Evolutionary conservation across 2,113 vertebrate genomes (phyloP), one percentile per base, ranked within the genome.

Genomic region (Apteryx owenii): DNA sequence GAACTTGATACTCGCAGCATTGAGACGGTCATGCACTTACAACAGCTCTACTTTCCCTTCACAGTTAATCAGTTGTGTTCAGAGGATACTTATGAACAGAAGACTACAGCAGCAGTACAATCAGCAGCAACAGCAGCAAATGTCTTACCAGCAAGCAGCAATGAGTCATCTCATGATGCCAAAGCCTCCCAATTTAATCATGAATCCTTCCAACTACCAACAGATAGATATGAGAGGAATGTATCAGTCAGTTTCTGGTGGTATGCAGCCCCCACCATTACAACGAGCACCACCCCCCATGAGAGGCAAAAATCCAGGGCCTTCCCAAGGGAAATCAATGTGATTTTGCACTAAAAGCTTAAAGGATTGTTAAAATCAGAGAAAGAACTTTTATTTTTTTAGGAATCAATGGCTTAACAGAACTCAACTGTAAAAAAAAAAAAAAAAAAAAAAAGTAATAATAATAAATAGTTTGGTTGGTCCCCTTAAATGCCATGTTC

Each of bases 21-120:
- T 38, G 93, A 71, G 88, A 23, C 3, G 20, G 89, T 54, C 2
- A 5, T 10, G 91, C 75, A 25, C 95, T 96, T 60, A 38, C 79
- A 76, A 53, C 94, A 77, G 73, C 96, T 98, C 91, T 88, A 28
- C 94, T 95, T 87, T 97, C 95, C 96, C 91, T 97, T 19, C 97
- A 6, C 98, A 99, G 99, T 92, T 99, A 50, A 99, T 99, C 98
- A 98, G 99, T 94, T 99, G 99, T 53, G 99, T 99, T 73, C 99
- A 99, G 98, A 99, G 99, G 98, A 99, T 99, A 97, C 98, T 99
- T 61, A 98, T 99, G 98, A 99, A 99, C 98, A 98, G 99, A 94
- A 98, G 99, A 95, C 98, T 99, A n/a, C 99, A 99, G 96, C 99
- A 99, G 54, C 98, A 99, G 92, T 98, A 98, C 96, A 99, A 85